phyloP scores from a whole-genome alignment of 2,113 vertebrate genomes.

The Chaetura pelagica region DNA sequence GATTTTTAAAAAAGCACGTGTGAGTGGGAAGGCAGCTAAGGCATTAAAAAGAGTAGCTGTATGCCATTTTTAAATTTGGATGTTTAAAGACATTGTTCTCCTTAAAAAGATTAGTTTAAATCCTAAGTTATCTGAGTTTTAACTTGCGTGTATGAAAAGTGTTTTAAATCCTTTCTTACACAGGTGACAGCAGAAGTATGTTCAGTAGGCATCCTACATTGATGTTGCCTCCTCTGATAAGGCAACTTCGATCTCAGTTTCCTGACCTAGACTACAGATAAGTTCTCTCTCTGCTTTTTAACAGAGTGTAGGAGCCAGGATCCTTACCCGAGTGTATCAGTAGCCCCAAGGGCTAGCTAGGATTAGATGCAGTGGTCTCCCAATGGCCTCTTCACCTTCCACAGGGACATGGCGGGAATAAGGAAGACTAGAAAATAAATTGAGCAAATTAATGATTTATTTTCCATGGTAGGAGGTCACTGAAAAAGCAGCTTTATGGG shows the following conservation, averaged over 20 bases:
- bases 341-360: accelerated
- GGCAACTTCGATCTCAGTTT: not conserved
- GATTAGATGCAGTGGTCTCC: not conserved
- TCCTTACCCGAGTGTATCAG: too few species aligned
- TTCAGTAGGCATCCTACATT: not conserved
- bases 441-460: accelerated
- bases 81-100: not conserved
- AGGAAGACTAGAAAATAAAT: not conserved
- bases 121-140: not conserved
- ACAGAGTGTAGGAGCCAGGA: not conserved
- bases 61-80: not conserved
- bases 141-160: not conserved
- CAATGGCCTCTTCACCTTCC: not conserved
- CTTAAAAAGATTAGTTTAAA: not conserved
- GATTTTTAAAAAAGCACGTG: not conserved
- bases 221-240: not conserved
- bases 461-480: not conserved
- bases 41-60: not conserved
- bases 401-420: not conserved
- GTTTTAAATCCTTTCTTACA: not conserved
- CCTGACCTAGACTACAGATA: not conserved
- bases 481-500: not conserved
- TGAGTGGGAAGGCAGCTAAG: not conserved
- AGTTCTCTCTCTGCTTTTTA: not conserved
- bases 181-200: not conserved